Conservation (phyloP, 2,888 invertebrate species). For the Pachydiplax longipennis region DNA sequence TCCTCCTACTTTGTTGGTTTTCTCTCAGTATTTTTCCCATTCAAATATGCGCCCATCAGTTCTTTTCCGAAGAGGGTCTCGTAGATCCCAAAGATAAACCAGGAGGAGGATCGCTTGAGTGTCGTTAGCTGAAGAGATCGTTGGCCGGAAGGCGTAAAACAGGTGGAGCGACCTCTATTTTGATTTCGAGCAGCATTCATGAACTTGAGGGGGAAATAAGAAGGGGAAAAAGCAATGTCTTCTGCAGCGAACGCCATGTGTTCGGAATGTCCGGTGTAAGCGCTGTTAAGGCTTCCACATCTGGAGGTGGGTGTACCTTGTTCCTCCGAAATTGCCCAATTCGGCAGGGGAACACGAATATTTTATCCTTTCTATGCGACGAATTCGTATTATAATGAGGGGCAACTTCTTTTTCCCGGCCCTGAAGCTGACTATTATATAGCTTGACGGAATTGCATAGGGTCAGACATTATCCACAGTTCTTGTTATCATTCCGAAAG, state of each 20-base stretch:
- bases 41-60: neutral
- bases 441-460: neutral
- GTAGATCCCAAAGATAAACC: neutral
- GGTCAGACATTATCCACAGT: neutral
- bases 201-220: neutral
- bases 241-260: neutral
- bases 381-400: constrained; percentile 24
- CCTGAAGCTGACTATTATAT: neutral
- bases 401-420: neutral
- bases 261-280: constrained; percentile 4
- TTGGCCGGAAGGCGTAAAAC: neutral
- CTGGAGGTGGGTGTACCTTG: neutral
- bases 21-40: neutral
- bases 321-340: constrained; percentile 21
- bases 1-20: neutral
- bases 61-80: neutral
- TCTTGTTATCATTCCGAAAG: neutral
- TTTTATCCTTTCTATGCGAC: neutral
- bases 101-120: neutral
- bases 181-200: neutral
- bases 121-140: neutral
- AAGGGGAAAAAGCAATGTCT: neutral
- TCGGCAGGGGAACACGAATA: constrained; percentile 18
- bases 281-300: neutral
- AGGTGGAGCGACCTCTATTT: neutral